Conservation (phyloP, 2,113 vertebrate species). For the Cryptoleucopteryx plumbea region DNA sequence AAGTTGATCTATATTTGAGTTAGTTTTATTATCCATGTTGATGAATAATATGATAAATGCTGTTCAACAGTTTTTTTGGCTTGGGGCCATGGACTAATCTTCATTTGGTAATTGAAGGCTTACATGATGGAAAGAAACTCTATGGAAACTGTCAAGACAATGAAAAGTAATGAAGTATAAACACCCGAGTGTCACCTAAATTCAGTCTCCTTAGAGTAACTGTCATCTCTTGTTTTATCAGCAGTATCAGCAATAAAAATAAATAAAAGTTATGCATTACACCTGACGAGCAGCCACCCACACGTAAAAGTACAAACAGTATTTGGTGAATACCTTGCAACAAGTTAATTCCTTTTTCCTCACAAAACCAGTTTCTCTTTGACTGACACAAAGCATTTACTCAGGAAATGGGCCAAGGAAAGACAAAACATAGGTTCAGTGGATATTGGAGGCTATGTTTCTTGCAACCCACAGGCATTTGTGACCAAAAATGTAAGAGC, state of each 20-base stretch:
- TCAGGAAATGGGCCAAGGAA: neutral
- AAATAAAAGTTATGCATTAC: neutral
- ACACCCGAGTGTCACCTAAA: neutral
- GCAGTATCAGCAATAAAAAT: neutral
- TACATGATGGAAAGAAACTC: neutral
- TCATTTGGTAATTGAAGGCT: neutral
- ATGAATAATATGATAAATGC: neutral
- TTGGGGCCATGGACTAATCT: neutral
- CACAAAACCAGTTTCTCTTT: neutral
- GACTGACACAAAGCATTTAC: neutral
- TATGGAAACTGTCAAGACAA: constrained; percentile 23
- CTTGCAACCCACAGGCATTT: neutral
- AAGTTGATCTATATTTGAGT: neutral
- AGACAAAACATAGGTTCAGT: neutral
- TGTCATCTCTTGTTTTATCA: constrained; percentile 18
- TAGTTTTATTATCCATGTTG: neutral
- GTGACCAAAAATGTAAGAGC: neutral
- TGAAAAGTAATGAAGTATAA: constrained; percentile 35
- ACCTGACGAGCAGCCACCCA: neutral
- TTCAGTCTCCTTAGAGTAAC: neutral
- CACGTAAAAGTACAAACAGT: neutral
- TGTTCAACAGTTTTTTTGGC: neutral
- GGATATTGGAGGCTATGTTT: neutral
- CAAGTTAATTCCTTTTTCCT: neutral
- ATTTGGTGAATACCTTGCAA: neutral